Base-by-base conservation (phyloP, 2,113 vertebrate species). In the Brienomyrus brachyistius region DNA sequence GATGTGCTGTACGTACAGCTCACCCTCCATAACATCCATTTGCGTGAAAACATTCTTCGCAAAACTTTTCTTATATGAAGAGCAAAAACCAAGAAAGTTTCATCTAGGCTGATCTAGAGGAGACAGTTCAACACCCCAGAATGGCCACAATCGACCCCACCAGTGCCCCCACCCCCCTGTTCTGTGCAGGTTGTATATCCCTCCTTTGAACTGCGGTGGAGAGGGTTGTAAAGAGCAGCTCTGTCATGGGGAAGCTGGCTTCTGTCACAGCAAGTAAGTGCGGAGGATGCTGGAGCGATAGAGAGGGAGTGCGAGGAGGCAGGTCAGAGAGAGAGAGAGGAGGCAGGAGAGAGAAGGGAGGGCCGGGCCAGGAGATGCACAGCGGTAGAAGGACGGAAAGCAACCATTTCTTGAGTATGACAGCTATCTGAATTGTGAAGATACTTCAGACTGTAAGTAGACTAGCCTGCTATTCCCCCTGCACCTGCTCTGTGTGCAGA, bases 221-320 rank as follows among this genome's bases (percentile, higher is more conserved):
- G 87, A 1, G 90, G 94, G 93, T 93, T 94, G 91, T 91, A 91
- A 92, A 94, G 92, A 91, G 95, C 92, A 95, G 94, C 95, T 94
- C 94, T 94, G 94, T 94, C 93, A 94, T 92, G 94, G 11, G 94
- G 92, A 95, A 94, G 91, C 93, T 92, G 92, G 90, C 89, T 66
- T 91, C 92, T 94, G 92, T 90, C 90, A 89, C 92, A 91, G 90
- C 88, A 82, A 52, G 89, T 77, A 77, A 35, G 35, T 40, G 66
- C 21, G 89, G 87, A 59, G 89, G 74, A 88, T 59, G 89, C 54
- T 43, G 52, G 19, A 82, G 86, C 1, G 19, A 86, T n/a, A 89
- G 86, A 82, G 88, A 91, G 88, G 90, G 91, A 40, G 91, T 86
- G 90, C 90, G 88, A 86, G 83, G 89, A 19, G 87, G 87, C 85